A percentile compares a stretch with the other conserved stretches of the same genome.
Evolutionary conservation across 2,113 vertebrate species (phyloP).

Genomic region (Thermophis baileyi): DNA sequence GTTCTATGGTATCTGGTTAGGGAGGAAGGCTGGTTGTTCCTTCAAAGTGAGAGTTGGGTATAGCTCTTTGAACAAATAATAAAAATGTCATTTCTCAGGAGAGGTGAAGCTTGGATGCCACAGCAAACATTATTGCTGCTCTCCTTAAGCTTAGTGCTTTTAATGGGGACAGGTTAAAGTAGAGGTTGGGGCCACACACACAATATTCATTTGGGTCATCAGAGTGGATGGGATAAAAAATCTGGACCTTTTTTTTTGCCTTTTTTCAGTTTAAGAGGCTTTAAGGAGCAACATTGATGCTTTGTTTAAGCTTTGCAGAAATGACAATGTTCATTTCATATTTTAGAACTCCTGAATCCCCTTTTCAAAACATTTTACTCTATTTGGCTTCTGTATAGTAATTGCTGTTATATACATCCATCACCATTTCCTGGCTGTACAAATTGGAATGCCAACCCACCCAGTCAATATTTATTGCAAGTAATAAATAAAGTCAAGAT

Average conservation of each 20-base stretch:
- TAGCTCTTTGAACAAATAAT: background rate
- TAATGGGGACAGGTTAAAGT: background rate
- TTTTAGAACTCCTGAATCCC: background rate
- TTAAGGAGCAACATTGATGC: background rate
- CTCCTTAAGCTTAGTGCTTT: background rate
- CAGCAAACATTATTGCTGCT: background rate
- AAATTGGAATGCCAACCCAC: background rate
- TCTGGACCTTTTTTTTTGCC: background rate
- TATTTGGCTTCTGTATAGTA: background rate
- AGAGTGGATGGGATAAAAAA: background rate
- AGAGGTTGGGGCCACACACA: background rate
- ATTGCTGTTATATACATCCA: background rate
- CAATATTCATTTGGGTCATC: background rate
- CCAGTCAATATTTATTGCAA: background rate
- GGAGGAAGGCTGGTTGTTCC: background rate
- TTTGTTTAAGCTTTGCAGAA: background rate
- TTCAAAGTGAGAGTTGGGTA: background rate
- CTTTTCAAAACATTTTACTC: background rate
- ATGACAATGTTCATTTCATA: background rate
- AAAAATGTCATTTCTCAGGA: background rate
- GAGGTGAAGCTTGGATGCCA: background rate
- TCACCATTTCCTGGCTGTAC: background rate
- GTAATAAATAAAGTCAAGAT: background rate
- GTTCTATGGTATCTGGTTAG: background rate
- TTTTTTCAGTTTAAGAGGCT: background rate